Evolutionary conservation across 2,888 invertebrate genomes (phyloP), one percentile per base, ranked within the genome.

Genomic region (Yponomeuta malinellus): DNA sequence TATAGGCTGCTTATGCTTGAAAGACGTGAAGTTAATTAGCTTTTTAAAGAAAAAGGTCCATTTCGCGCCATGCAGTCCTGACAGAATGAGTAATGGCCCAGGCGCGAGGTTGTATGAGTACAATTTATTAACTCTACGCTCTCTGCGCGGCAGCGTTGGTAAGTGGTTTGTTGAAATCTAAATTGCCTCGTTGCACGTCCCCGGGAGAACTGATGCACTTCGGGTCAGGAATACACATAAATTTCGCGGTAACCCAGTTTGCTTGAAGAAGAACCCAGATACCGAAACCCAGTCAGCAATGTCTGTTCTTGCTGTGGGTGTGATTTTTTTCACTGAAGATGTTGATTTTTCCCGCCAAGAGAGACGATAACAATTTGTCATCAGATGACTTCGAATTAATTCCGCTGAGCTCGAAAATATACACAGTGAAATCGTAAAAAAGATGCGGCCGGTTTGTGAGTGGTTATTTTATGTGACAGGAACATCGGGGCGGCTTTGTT

Each of bases 371-470:
- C 75, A 76, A 76, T 79, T 79, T 81, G 78, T 81, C 80, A 81
- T 76, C 79, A 74, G 76, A 76, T 77, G 72, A 76, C 75, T 74
- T 75, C 63, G 66, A 71, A 71, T 69, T 71, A 70, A 67, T 69
- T 63, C 67, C 59, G 74, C 79, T 78, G 77, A 74, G 75, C 76
- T 73, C 15, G 15, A 15, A 59, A 75, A 85, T 80, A 81, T 81
- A 79, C 80, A 79, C 78, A 77, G 77, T 79, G 79, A 81, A 82
- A 83, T 80, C 82, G 65, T 31, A 33, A 65, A n/a, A 64, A 31
- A 29, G 29, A 65, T 10, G 23, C 8, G 31, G 0, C 65, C 65
- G 29, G 29, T 31, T 10, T 33, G 33, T 3, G 33, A 65, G 29
- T 29, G 12, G n/a, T 65, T 59, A 59, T 59, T 59, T 59, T 59